A percentile compares a stretch with the other conserved stretches of the same genome.
phyloP scores from a whole-genome alignment of 2,888 invertebrate species.

The Orthosia cruda region DNA sequence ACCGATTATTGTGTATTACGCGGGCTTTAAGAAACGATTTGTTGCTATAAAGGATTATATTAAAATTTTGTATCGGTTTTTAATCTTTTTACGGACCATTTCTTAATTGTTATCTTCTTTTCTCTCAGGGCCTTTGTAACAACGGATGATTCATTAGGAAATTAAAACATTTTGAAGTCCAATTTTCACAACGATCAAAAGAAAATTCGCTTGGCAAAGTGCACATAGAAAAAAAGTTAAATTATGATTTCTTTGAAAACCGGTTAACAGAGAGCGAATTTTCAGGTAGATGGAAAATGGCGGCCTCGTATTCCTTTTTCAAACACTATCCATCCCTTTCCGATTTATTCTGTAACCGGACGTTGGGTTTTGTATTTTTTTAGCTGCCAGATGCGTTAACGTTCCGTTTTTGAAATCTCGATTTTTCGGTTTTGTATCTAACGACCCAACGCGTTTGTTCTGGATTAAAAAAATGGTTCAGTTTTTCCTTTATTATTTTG shows the following conservation, averaged over 20 bases:
- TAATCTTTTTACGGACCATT: slow-evolving; percentile 16
- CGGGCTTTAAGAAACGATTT: slow-evolving; percentile 34
- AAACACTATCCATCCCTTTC: slow-evolving; percentile 45
- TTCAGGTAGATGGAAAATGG: slow-evolving; percentile 9
- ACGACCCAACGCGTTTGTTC: slow-evolving; percentile 47
- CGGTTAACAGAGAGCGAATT: not conserved
- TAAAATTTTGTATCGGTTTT: slow-evolving; percentile 30
- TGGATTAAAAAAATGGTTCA: slow-evolving; percentile 23
- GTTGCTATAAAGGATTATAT: slow-evolving; percentile 15
- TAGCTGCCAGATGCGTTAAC: slow-evolving; percentile 52
- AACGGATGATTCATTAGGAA: not conserved
- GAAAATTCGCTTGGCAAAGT: not conserved
- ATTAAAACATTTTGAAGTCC: not conserved
- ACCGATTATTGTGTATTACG: slow-evolving; percentile 52
- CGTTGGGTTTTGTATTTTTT: slow-evolving; percentile 51
- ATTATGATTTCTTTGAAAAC: not conserved
- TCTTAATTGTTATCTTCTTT: slow-evolving; percentile 3
- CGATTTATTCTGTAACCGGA: slow-evolving; percentile 60
- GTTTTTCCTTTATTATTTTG: slow-evolving; percentile 12
- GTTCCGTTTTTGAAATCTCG: slow-evolving; percentile 56
- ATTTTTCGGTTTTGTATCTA: slow-evolving; percentile 56
- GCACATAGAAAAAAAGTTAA: not conserved
- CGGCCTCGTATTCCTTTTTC: slow-evolving; percentile 31
- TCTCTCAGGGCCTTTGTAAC: not conserved
- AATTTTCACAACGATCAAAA: slow-evolving; percentile 1